Conservation (phyloP, 1,140 invertebrate species). For the Thaumatotibia leucotreta region DNA sequence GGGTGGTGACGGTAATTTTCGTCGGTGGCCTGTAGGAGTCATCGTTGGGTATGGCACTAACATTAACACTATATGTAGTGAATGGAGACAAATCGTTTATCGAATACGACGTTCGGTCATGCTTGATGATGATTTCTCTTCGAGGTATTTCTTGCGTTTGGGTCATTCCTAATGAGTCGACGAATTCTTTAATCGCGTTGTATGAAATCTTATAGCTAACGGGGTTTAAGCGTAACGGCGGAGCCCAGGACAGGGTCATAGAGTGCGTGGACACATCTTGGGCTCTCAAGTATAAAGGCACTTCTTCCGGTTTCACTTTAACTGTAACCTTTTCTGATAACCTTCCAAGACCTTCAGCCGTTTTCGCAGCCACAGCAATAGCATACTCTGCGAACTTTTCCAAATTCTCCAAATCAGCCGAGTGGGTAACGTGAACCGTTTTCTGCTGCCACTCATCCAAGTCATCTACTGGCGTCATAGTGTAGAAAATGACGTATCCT, state of each 20-base stretch:
- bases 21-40: conserved; percentile 91
- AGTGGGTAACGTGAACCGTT: conserved; percentile 90
- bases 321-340: conserved; percentile 89
- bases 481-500: conserved; percentile 96
- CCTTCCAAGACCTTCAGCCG: conserved; percentile 83
- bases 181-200: conserved; percentile 95
- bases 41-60: conserved; percentile 92
- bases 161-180: conserved; percentile 94
- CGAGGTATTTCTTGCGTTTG: conserved; percentile 90
- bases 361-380: conserved; percentile 92
- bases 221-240: conserved; percentile 93
- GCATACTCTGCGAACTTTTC: conserved; percentile 95
- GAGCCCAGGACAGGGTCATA: conserved; percentile 94
- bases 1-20: conserved; percentile 96
- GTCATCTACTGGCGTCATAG: conserved; percentile 94
- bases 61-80: conserved; percentile 96
- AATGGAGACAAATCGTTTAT: conserved; percentile 94
- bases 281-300: conserved; percentile 90
- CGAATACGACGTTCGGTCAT: conserved; percentile 82
- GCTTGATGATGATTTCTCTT: conserved; percentile 83
- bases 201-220: conserved; percentile 94
- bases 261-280: conserved; percentile 93
- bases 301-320: conserved; percentile 93
- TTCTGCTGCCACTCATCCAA: conserved; percentile 94
- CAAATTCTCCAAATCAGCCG: conserved; percentile 92